phyloP scores from a whole-genome alignment of 2,113 vertebrate genomes.

The Isichthys henryi region DNA sequence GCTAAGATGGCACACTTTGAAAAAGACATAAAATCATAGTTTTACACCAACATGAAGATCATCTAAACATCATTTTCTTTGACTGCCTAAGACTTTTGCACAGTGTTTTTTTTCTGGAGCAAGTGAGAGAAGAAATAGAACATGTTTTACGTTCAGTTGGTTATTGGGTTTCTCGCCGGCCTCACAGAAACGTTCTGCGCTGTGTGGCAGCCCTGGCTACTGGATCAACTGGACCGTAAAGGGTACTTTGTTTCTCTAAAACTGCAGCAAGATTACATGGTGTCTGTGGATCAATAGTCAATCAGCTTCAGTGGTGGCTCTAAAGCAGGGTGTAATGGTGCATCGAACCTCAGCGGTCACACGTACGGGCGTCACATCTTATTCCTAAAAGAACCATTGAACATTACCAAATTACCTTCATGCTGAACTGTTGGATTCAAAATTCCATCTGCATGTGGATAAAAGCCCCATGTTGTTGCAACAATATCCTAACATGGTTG shows the following conservation, averaged over 20 bases:
- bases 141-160: not conserved
- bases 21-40: not conserved
- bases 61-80: not conserved
- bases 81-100: not conserved
- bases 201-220: not conserved
- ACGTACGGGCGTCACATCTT: not conserved
- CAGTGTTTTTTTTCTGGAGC: not conserved
- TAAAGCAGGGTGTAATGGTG: constrained; percentile 2
- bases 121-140: not conserved
- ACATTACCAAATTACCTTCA: not conserved
- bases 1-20: not conserved
- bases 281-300: constrained; percentile 6
- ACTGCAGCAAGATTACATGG: not conserved
- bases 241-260: not conserved
- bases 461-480: not conserved
- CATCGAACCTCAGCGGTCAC: constrained; percentile 2
- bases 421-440: not conserved
- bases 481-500: not conserved
- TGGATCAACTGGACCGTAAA: not conserved
- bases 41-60: not conserved
- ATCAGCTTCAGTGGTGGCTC: not conserved
- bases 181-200: not conserved
- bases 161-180: not conserved
- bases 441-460: not conserved
- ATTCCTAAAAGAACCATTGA: not conserved